phyloP scores from a whole-genome alignment of 2,797 vertebrate species.

The Chromobotia macracanthus region DNA sequence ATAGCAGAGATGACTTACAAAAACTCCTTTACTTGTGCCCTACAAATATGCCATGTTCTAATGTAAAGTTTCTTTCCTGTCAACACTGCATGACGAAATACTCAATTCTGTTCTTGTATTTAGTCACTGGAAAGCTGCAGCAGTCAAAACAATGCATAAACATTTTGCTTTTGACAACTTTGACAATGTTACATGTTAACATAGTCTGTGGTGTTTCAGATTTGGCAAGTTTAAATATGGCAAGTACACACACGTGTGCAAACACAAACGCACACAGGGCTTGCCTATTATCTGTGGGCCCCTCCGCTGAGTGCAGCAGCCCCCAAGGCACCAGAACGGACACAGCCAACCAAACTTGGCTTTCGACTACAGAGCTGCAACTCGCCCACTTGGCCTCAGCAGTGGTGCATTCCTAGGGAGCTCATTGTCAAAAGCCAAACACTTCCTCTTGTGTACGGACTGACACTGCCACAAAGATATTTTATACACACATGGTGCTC shows the following conservation, averaged over 20 bases:
- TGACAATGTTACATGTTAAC: neutral
- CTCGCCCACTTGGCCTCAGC: conserved; percentile 79
- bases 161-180: neutral
- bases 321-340: conserved; percentile 70
- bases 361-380: conserved; percentile 71
- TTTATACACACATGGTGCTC: conserved; percentile 72
- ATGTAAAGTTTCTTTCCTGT: conserved; percentile 50
- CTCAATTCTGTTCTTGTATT: conserved; percentile 23
- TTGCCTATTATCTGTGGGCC: conserved; percentile 61
- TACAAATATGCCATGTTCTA: conserved; percentile 53
- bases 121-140: conserved; percentile 10
- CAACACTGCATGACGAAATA: conserved; percentile 40
- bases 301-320: conserved; percentile 59
- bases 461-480: conserved; percentile 75
- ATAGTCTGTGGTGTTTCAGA: neutral
- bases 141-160: neutral
- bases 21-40: conserved; percentile 30
- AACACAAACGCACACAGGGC: conserved; percentile 13
- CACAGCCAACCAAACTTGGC: conserved; percentile 76
- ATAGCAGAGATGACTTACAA: conserved; percentile 34
- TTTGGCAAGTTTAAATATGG: conserved; percentile 26
- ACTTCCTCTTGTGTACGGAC: conserved; percentile 77
- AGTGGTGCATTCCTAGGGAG: conserved; percentile 81
- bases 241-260: conserved; percentile 22
- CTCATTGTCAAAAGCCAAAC: conserved; percentile 81